Evolutionary conservation across 2,797 vertebrate species (phyloP).

Genomic region (Hydrocynus forskahlii): DNA sequence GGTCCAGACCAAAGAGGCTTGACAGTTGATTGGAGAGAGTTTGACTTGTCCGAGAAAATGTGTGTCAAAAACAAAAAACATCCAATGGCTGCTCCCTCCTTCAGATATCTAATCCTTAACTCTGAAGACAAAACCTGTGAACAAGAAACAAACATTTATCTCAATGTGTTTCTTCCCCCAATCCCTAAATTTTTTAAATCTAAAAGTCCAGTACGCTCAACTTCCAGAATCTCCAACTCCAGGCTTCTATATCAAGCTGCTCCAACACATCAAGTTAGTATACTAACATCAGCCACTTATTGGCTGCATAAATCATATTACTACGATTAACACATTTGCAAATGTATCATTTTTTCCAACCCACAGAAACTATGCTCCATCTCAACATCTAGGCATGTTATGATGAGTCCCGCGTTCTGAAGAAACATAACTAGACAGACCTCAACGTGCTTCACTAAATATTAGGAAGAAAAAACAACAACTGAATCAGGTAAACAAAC

Average conservation of each 20-base stretch:
- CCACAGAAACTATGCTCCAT: neutral
- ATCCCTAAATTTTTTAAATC: neutral
- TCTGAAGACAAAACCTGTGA: constrained; percentile 52
- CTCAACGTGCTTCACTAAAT: neutral
- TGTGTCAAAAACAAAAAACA: neutral
- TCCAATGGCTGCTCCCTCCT: constrained; percentile 32
- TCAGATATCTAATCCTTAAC: constrained; percentile 22
- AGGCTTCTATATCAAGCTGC: neutral
- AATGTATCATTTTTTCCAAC: neutral
- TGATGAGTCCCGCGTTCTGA: neutral
- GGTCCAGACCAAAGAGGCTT: constrained; percentile 18
- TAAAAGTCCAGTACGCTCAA: neutral
- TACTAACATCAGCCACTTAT: neutral
- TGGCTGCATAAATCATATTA: neutral
- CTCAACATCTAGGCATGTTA: neutral
- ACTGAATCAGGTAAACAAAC: neutral
- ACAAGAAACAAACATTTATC: constrained; percentile 17
- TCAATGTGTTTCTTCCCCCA: neutral
- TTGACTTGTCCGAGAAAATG: constrained; percentile 26
- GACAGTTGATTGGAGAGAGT: constrained; percentile 18
- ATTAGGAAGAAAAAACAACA: too few species aligned
- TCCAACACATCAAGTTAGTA: neutral
- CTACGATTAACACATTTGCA: too few species aligned
- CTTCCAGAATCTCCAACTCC: neutral
- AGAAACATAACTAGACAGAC: neutral